Percentiles rank a stretch among this genome's conserved stretches.
Evolutionary conservation across 2,113 vertebrate genomes (phyloP).

Genomic region (Neotoma lepida): DNA sequence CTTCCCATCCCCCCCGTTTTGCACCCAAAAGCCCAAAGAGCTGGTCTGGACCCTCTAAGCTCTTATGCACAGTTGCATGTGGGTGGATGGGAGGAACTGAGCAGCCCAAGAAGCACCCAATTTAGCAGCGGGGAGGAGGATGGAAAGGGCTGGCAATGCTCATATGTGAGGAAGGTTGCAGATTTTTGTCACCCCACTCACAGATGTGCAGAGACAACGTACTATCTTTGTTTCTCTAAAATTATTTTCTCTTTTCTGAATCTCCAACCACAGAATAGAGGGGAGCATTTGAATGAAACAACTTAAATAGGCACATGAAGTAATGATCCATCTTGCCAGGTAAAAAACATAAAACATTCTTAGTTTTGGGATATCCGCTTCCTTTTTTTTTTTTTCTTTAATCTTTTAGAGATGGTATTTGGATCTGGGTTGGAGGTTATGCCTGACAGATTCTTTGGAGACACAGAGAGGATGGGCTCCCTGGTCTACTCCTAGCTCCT

Average conservation of each 20-base stretch:
- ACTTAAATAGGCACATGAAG: not conserved
- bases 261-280: not conserved
- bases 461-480: not conserved
- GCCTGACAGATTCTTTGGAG: not conserved
- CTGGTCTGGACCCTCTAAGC: not conserved
- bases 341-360: not conserved
- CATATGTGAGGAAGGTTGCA: slow-evolving; percentile 45
- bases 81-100: slow-evolving; percentile 69
- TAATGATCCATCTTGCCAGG: not conserved
- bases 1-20: not conserved
- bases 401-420: not conserved
- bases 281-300: not conserved
- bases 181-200: slow-evolving; percentile 65
- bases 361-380: not conserved
- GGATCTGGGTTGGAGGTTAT: not conserved
- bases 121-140: slow-evolving; percentile 74
- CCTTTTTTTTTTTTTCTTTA: not conserved
- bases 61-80: slow-evolving; percentile 56
- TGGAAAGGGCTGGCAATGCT: slow-evolving; percentile 11
- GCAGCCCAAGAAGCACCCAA: slow-evolving; percentile 45
- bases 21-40: not conserved
- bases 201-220: slow-evolving; percentile 59
- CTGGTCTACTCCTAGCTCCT: not conserved
- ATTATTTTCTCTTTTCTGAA: slow-evolving; percentile 7
- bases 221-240: slow-evolving; percentile 62